Evolutionary conservation across 2,888 invertebrate genomes (phyloP), one percentile per base, ranked within the genome.

Genomic region (Lucinisca nassula): DNA sequence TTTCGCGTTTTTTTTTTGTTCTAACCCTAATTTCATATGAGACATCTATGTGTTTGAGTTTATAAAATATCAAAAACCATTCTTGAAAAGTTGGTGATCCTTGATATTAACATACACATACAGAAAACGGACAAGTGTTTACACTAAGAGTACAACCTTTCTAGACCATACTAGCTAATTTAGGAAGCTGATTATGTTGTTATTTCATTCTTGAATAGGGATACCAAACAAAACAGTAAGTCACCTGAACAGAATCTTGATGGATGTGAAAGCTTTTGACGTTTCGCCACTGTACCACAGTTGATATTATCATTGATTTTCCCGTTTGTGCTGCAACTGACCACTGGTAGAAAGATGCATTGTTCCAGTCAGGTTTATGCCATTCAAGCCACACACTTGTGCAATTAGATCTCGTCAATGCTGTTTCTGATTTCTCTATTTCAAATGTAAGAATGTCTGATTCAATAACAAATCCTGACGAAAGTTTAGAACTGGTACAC

Each of bases 391-490:
- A 0, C 1, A 67, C 21, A 35, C 4, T 12, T 8, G 35, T 32
- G 35, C 67, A 67, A 4, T 35, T 17, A 14, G 35, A 32, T 1
- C 10, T 67, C 17, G 35, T 10, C 4, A 55, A 4, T 2, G 32
- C 2, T 17, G 24, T 3, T 67, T 35, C 67, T 35, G 67, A 67
- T 17, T 8, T 67, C 17, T 2, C 30, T 8, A 67, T 67, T 12
- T 32, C 30, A 12, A 67, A 8, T 17, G 10, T 67, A 35, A 21
- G 0, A 6, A 0, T 30, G 21, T 67, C 37, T 17, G 49, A n/a
- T 77, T 76, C 61, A 17, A 77, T 17, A 24, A 21, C 14, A 61
- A 82, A 67, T 27, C 82, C 76, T 40, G 76, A 51, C 4, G 82
- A 82, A 24, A 70, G 27, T 27, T 30, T 32, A 21, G 37, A 49